Evolutionary conservation across 2,113 vertebrate genomes (phyloP), one percentile per base, ranked within the genome.

Genomic region (Austrofundulus limnaeus): DNA sequence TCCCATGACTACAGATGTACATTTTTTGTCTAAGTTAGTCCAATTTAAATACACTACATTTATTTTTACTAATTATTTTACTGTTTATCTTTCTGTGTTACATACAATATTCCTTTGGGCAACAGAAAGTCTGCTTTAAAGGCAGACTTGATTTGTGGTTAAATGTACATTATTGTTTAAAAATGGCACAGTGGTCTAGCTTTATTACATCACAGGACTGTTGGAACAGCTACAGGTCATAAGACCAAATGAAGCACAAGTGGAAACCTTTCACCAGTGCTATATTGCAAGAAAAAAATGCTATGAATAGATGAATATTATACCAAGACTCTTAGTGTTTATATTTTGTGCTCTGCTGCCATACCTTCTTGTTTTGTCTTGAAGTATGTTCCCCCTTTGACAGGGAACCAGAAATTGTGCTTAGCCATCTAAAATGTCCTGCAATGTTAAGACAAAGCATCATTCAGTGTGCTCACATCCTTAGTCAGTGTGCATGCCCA

Each of bases 371-470:
- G 61, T 45, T 66, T 73, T 66, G 60, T 75, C 52, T 28, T 50
- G 45, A 62, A 70, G 61, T 63, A 13, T 25, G 12, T 66, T 46
- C 20, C 49, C 20, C 17, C 42, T 66, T 61, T 79, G 85, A 84
- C 80, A 85, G 57, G 57, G 25, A 9, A 52, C 28, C 58, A 66
- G 45, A 66, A 68, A 77, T 75, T 79, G 49, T 85, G 87, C 85
- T 79, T 75, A 68, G 55, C 80, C 75, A 74, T 79, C 78, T 75
- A 58, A 80, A 80, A 81, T 74, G 77, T 84, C 81, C 21, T 34
- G 60, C 72, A 51, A 61, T 38, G 70, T 83, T 63, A 71, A 72
- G 53, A 73, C 61, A 50, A 66, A 79, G 60, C 41, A n/a, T 77
- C 82, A 72, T 57, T 73, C 80, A 34, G 46, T 57, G 63, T 43